phyloP scores from a whole-genome alignment of 2,113 vertebrate species.

The Paradoxurus hermaphroditus region DNA sequence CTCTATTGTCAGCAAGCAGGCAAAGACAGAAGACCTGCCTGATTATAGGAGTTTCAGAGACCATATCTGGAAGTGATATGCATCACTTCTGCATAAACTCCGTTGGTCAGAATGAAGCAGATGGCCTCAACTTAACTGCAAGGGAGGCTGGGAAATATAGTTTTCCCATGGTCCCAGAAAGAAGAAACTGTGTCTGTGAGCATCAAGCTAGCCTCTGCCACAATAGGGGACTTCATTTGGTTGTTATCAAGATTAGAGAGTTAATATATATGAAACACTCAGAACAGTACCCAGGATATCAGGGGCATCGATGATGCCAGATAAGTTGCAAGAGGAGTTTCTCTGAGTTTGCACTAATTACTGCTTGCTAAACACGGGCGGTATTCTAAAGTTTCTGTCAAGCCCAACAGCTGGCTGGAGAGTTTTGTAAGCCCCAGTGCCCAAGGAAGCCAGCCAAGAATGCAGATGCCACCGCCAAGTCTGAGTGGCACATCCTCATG shows the following conservation, averaged over 20 bases:
- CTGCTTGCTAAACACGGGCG: conserved; percentile 19
- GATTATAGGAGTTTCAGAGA: background rate
- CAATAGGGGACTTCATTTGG: background rate
- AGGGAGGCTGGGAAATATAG: conserved; percentile 2
- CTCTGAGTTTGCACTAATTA: background rate
- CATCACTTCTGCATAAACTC: background rate
- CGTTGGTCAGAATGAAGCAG: background rate
- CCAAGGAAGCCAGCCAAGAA: conserved; percentile 39
- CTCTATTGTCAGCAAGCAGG: background rate
- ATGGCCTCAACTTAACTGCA: background rate
- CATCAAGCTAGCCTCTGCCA: background rate
- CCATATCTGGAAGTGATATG: background rate
- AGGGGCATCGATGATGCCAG: background rate
- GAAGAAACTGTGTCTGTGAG: background rate
- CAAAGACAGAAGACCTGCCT: background rate
- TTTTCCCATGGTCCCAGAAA: background rate
- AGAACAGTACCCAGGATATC: background rate
- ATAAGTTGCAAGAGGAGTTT: background rate
- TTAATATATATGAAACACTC: background rate
- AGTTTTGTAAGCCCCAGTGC: background rate
- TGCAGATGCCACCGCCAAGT: background rate
- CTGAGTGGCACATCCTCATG: background rate
- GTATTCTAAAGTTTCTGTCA: conserved; percentile 19
- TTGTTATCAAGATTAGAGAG: background rate
- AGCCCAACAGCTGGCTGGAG: conserved; percentile 57